A percentile compares a stretch with the other conserved stretches of the same genome.
phyloP scores from a whole-genome alignment of 2,113 vertebrate genomes.

The Rhinoderma darwinii region DNA sequence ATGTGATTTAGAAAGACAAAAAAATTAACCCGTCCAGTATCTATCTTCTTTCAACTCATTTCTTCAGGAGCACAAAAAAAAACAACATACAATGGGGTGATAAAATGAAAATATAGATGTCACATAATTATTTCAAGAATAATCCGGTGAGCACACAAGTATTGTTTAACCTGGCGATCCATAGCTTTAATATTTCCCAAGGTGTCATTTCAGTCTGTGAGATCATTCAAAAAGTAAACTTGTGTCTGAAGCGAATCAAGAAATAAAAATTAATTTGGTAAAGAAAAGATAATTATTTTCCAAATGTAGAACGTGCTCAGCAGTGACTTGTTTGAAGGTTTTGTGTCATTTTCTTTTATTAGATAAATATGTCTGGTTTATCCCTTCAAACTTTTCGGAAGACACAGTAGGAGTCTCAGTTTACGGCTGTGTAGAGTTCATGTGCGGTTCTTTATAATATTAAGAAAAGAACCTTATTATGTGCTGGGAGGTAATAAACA shows the following conservation, averaged over 20 bases:
- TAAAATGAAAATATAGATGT: background rate
- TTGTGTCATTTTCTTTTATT: background rate
- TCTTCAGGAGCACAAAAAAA: background rate
- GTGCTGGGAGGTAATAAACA: background rate
- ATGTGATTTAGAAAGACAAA: background rate
- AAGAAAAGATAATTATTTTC: slow-evolving; percentile 3
- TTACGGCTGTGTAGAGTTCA: background rate
- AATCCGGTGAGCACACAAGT: background rate
- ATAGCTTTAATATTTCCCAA: slow-evolving; percentile 26
- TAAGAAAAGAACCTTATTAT: background rate
- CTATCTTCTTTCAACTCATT: background rate
- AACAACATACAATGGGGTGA: background rate
- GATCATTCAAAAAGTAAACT: slow-evolving; percentile 33
- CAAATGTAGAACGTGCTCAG: background rate
- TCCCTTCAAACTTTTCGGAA: slow-evolving; percentile 5
- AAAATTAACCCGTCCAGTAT: background rate
- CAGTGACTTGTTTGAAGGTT: background rate
- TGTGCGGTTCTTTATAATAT: slow-evolving; percentile 21
- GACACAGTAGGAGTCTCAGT: background rate
- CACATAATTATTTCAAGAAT: background rate
- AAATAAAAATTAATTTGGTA: slow-evolving; percentile 29
- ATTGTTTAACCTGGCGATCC: slow-evolving; percentile 13
- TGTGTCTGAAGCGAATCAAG: slow-evolving; percentile 1
- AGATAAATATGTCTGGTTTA: background rate
- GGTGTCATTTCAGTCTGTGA: slow-evolving; percentile 5